Percentiles rank a stretch among this genome's conserved stretches.
Evolutionary conservation across 2,797 vertebrate genomes (phyloP).

Genomic region (Ataeniobius toweri): DNA sequence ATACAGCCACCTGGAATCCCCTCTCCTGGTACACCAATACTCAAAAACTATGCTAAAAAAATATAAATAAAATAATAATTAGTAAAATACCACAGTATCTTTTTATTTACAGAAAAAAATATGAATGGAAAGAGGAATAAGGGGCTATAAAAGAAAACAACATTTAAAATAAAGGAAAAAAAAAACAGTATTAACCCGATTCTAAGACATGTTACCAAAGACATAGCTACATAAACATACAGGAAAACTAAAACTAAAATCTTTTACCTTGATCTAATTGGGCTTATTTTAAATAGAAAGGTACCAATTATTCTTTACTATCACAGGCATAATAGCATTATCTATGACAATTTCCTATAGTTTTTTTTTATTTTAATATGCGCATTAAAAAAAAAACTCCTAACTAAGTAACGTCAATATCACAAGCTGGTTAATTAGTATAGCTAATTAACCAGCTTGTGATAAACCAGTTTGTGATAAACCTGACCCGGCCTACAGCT

Average conservation of each 20-base stretch:
- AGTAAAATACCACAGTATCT: background rate
- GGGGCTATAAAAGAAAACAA: background rate
- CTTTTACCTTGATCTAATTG: too few species aligned
- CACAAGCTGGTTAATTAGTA: background rate
- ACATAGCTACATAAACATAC: background rate
- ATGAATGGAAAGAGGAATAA: background rate
- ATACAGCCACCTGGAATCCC: background rate
- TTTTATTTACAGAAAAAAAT: background rate
- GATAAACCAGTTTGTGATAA: too few species aligned
- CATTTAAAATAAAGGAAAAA: background rate
- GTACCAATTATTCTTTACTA: background rate
- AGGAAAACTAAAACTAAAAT: background rate
- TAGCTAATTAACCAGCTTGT: background rate
- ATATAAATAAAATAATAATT: too few species aligned
- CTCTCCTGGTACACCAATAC: too few species aligned
- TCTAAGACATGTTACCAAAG: background rate
- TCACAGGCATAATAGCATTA: background rate
- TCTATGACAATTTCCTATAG: background rate
- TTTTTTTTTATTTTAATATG: background rate
- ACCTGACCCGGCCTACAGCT: too few species aligned
- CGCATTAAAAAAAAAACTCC: background rate
- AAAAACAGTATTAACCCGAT: background rate
- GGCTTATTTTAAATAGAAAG: background rate
- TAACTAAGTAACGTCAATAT: background rate
- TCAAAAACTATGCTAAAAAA: too few species aligned